Base-by-base conservation (phyloP, 1,140 invertebrate species). In the Bombus haemorrhoidalis region DNA sequence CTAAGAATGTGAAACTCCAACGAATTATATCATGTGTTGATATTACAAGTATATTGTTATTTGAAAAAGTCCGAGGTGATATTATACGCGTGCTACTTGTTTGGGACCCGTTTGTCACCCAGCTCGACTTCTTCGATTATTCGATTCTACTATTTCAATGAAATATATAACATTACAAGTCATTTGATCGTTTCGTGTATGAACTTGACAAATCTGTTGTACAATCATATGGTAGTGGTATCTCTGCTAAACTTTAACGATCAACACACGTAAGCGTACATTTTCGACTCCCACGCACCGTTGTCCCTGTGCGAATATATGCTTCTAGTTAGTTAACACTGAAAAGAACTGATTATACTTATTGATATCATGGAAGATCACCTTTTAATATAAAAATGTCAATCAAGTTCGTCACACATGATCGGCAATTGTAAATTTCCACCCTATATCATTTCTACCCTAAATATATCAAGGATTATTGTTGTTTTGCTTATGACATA, bases 201-300 rank as follows among this genome's bases (percentile, higher is more conserved):
- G 43, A 28, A 37, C 25, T 43, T 39, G 13, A 59, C 28, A 81
- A 57, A 75, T 74, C 18, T 25, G 0, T 69, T 74, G 13, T 64
- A 66, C 43, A 32, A 25, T 75, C 43, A n/a, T 72, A 59, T 9
- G 22, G 43, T 22, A 18, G n/a, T 84, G 73, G 2, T 72, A 47
- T 47, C 78, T 72, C 68, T 83, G 43, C 62, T 34, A 62, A 90
- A 89, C 78, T 87, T 89, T 68, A 81, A 62, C 47, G 73, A 90
- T 86, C 59, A 69, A 78, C 72, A 78, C 77, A 74, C 77, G 84
- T 88, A 85, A 86, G 88, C 86, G 78, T 87, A 91, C 85, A 86
- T 83, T 86, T 69, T 83, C 87, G 39, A 90, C 92, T 90, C 92
- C 91, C 90, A 92, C 91, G 92, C 92, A 90, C 82, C 82, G 85